phyloP scores from a whole-genome alignment of 1,140 invertebrate genomes.

The Stratiolaelaps scimitus region DNA sequence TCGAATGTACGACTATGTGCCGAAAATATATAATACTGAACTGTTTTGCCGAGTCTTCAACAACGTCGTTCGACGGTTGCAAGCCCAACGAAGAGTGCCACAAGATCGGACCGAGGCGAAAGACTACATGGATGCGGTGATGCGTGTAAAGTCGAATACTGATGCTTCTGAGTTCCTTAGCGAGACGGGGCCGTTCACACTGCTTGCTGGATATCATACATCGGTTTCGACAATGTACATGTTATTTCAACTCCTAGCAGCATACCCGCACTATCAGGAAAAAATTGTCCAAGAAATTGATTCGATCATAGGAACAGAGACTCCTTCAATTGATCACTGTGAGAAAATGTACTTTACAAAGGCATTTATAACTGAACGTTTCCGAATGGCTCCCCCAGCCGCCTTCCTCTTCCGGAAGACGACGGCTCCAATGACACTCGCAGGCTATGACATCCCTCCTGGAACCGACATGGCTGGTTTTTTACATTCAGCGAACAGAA shows the following conservation, averaged over 20 bases:
- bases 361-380: not conserved
- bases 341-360: not conserved
- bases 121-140: not conserved
- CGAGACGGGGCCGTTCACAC: not conserved
- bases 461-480: not conserved
- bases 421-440: not conserved
- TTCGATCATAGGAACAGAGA: not conserved
- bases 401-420: not conserved
- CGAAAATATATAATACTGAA: not conserved
- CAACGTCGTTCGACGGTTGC: too few relatives aligned
- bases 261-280: not conserved
- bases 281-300: not conserved
- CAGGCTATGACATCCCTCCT: not conserved
- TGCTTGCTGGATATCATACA: not conserved
- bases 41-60: not conserved
- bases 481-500: constrained; percentile 1
- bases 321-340: not conserved
- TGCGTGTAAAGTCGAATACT: not conserved
- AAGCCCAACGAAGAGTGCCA: not conserved
- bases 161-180: not conserved
- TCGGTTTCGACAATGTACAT: not conserved
- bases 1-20: not conserved
- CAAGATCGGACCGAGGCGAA: not conserved
- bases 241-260: not conserved
- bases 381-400: not conserved